Evolutionary conservation across 2,113 vertebrate genomes (phyloP).

Genomic region (Eclectus roratus): DNA sequence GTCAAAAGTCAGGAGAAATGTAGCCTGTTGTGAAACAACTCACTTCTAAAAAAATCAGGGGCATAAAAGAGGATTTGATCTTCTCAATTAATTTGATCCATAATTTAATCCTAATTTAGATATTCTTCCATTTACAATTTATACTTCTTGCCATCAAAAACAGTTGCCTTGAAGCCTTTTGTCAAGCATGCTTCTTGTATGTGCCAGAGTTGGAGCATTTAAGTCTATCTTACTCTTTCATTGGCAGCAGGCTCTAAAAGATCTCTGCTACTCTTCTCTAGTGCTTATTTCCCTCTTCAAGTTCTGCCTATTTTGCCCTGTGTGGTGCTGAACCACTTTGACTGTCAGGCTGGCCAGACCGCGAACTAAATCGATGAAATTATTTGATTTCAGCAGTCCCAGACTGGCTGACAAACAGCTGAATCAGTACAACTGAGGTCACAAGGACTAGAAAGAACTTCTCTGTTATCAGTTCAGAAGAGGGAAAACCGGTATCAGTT

Average conservation of each 20-base stretch:
- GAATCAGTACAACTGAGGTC: background rate
- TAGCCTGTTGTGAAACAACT: background rate
- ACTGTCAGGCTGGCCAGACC: background rate
- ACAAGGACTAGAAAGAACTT: background rate
- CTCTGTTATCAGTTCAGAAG: background rate
- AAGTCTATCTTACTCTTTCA: background rate
- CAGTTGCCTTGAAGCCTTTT: background rate
- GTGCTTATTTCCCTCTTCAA: background rate
- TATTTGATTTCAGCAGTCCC: accelerated
- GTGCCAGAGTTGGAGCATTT: background rate
- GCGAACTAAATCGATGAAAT: background rate
- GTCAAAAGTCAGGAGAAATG: background rate
- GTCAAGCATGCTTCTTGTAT: background rate
- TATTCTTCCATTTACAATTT: background rate
- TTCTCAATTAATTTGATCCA: background rate
- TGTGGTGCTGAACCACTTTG: background rate
- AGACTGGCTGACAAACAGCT: background rate
- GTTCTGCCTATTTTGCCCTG: background rate
- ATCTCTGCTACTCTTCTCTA: background rate
- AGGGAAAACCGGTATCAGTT: background rate
- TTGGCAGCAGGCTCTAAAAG: background rate
- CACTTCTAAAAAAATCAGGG: background rate
- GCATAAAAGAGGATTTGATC: background rate
- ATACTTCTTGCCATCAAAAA: background rate
- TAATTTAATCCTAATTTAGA: background rate